Percentiles rank a stretch among this genome's conserved stretches.
These are phyloP conservation scores for Muscicapa comitata DNA, from an alignment of 2,797 vertebrate species.

Conservation along the genomic window DNA sequence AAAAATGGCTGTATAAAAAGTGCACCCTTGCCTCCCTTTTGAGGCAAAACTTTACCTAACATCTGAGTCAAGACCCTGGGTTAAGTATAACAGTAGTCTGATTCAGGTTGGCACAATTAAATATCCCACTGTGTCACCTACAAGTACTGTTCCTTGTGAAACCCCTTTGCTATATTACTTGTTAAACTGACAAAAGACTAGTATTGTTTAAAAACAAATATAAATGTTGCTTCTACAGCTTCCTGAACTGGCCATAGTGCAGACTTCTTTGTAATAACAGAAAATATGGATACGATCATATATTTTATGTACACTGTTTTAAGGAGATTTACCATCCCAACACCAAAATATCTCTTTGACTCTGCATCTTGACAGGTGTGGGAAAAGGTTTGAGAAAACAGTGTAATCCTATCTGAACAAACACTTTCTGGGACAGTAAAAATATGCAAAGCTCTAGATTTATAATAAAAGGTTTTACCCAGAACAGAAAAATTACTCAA, in stretches of 20 bases:
- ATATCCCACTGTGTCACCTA: background rate
- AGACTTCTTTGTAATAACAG: background rate
- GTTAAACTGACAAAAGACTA: background rate
- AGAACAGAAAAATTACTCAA: background rate
- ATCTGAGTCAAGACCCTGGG: background rate
- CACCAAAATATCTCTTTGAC: background rate
- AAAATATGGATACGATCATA: background rate
- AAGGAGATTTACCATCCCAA: background rate
- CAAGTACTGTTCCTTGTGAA: background rate
- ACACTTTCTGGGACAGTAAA: background rate
- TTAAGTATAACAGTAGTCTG: background rate
- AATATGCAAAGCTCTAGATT: background rate
- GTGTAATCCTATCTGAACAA: background rate
- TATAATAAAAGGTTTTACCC: background rate
- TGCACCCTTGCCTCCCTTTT: background rate
- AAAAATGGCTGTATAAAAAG: background rate
- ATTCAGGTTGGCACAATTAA: background rate
- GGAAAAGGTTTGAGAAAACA: background rate
- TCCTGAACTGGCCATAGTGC: background rate
- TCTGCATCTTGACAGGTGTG: background rate
- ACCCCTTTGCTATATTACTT: background rate
- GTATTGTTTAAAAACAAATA: background rate
- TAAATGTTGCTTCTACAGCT: background rate
- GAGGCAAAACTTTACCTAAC: background rate
- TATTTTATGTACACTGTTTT: background rate